Base-by-base conservation (phyloP, 2,888 invertebrate species). In the Netelia inedita region DNA sequence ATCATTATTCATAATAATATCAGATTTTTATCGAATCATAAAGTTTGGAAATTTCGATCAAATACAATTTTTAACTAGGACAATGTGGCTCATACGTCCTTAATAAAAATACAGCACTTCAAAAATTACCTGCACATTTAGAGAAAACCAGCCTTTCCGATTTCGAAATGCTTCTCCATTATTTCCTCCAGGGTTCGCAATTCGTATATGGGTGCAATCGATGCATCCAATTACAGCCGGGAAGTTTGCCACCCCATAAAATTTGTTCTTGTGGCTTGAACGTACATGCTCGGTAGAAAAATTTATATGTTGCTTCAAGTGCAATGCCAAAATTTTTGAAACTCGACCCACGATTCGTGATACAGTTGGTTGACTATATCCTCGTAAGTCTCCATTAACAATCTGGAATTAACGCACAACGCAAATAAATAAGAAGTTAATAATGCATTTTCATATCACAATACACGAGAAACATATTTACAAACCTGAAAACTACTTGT, bases 401-500 rank as follows among this genome's bases (percentile, higher is more conserved):
- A 79, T 72, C 66, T 83, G 61, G 35, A 83, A 66, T 57, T n/a
- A 43, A 73, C n/a, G 55, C 28, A 55, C 8, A 16, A 69, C 46
- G 72, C 19, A 72, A 79, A 78, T 79, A 14, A 28, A 69, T 69
- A 23, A 21, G 66, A 74, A 73, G 43, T 80, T 50, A 53, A 9
- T 71, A 79, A 72, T 65, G 43, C 53, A 23, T 72, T 41, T 43
- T 79, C 53, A 79, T 69, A 63, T 63, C 57, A 21, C 41, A 66
- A 21, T 14, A 46, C 55, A 57, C 57, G 65, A 72, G 28, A 72
- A 71, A 61, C 57, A 69, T 74, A 81, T 55, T 59, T 82, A 41
- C 83, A 79, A 79, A 83, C 79, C 71, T 83, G 83, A 75, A 79
- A 79, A 68, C 79, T 79, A 6, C 74, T 59, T 59, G 83, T 83